Evolutionary conservation across 1,140 invertebrate genomes (phyloP).

Genomic region (Asbolus verrucosus): DNA sequence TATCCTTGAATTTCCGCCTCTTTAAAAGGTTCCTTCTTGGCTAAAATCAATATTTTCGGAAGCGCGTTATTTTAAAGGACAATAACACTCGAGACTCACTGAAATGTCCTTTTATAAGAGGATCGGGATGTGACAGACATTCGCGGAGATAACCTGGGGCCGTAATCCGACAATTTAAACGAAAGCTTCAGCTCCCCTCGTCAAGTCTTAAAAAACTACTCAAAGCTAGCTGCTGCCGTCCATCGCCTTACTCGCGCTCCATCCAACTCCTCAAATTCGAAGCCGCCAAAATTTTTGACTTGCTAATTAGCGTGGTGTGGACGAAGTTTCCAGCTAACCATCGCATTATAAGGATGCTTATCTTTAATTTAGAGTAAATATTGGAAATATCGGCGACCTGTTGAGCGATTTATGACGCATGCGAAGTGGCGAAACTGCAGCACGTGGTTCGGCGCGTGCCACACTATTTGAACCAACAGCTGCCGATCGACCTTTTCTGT

Average conservation of each 20-base stretch:
- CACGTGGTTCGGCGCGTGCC: slow-evolving; percentile 47
- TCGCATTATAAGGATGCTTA: too few species aligned
- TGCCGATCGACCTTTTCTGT: slow-evolving; percentile 44
- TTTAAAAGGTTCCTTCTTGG: slow-evolving; percentile 15
- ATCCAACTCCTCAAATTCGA: too few species aligned
- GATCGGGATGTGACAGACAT: slow-evolving; percentile 41
- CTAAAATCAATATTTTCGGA: slow-evolving; percentile 47
- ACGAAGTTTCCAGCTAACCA: too few species aligned
- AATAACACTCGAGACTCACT: slow-evolving; percentile 48
- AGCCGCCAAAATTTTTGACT: too few species aligned
- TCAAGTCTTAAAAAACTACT: slow-evolving; percentile 8
- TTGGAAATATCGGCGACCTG: slow-evolving; percentile 39
- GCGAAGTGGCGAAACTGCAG: slow-evolving; percentile 35
- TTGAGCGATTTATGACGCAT: slow-evolving; percentile 44
- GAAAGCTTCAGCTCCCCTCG: slow-evolving; percentile 23
- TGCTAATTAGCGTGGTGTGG: too few species aligned
- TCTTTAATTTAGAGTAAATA: not conserved
- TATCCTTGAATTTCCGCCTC: slow-evolving; percentile 26
- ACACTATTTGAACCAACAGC: slow-evolving; percentile 46
- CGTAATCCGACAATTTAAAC: slow-evolving; percentile 47
- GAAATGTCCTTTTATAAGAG: slow-evolving; percentile 49
- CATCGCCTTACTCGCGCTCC: too few species aligned
- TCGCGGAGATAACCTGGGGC: slow-evolving; percentile 36
- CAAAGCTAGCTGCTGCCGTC: too few species aligned
- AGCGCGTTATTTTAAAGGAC: slow-evolving; percentile 48